These are phyloP conservation scores for Rhabdophis nuchalis DNA, from an alignment of 2,797 vertebrate species.

Conservation along the genomic window DNA sequence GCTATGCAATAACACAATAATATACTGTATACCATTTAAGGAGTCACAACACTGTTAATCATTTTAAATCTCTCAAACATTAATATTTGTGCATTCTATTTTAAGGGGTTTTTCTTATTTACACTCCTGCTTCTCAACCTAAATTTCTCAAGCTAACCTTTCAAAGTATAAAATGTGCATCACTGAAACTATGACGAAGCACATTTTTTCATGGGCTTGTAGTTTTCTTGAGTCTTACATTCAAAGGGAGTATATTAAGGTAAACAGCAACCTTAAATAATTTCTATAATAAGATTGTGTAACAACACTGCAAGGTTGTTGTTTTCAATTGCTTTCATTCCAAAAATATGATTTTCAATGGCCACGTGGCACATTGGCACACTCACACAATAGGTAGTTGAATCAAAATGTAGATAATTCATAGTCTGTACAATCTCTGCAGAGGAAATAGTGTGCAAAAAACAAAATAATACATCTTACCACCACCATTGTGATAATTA, in stretches of 20 bases:
- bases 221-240: background rate
- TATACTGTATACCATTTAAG: background rate
- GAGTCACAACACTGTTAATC: background rate
- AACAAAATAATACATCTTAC: background rate
- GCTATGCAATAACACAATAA: background rate
- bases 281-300: background rate
- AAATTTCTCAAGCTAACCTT: background rate
- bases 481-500: background rate
- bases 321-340: background rate
- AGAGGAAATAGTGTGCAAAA: background rate
- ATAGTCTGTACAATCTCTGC: background rate
- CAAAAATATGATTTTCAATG: background rate
- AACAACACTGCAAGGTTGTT: background rate
- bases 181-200: background rate
- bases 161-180: background rate
- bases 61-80: background rate
- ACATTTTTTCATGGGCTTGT: background rate
- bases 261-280: background rate
- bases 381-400: background rate
- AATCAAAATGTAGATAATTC: background rate
- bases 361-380: background rate
- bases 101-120: background rate
- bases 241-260: background rate
- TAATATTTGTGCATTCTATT: background rate
- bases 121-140: background rate